Base-by-base conservation (phyloP, 2,888 invertebrate genomes). In the Leptinotarsa tumamoca region DNA sequence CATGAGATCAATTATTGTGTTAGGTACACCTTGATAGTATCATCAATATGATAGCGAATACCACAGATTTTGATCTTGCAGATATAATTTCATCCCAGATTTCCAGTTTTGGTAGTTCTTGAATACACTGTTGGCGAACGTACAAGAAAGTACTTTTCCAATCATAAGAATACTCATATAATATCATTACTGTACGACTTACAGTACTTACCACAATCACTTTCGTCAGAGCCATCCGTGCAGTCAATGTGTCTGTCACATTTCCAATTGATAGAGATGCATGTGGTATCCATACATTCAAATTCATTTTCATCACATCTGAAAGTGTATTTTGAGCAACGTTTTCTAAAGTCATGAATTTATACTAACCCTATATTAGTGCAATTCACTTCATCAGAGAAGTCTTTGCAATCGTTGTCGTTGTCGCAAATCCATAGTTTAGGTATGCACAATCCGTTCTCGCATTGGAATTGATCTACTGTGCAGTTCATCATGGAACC, bases 361-460 rank as follows among this genome's bases (percentile, higher is more conserved):
- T 10, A 52, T 80, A 90, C 92, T 92, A 84, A 93, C 93, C 90
- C 91, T 77, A 89, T 90, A 84, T 91, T 91, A 23, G 93, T 93
- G 87, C 95, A 95, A 88, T 94, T 93, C 23, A 89, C 86, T 86
- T 96, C 95, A 83, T 96, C 95, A 0, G 95, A 94, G 84, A 91
- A 93, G 84, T 95, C 95, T 71, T 92, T 92, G 84, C 95, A 96
- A 86, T 96, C 95, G 86, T 94, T 93, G 84, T 95, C 95, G 77
- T 88, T 88, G 83, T 95, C 95, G 85, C 95, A 96, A 5, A 93
- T 89, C 94, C 95, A 95, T 21, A 91, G 90, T 79, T 91, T 91
- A 74, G 92, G 93, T 78, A 96, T 93, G 86, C 95, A 96, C 63
- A 94, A 91, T 0, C 95, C 95, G 85, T 95, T 95, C 52, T 90